These are phyloP conservation scores for Umimayanthus kanabou DNA, from an alignment of 92 coral and sea anemone species.

Conservation along the genomic window DNA sequence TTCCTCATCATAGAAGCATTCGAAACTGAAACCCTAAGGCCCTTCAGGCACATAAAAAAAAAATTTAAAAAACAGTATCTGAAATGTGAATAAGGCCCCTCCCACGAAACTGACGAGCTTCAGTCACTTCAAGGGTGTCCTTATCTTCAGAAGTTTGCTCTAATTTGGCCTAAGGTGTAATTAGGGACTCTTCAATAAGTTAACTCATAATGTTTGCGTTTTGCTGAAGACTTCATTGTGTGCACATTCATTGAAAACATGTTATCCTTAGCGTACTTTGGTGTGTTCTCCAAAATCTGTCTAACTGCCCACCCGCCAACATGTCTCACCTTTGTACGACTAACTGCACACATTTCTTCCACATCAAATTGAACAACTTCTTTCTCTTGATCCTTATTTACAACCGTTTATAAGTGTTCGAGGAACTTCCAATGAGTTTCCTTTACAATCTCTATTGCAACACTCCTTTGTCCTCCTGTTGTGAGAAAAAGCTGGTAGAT, in stretches of 20 bases:
- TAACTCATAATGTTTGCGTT: neutral
- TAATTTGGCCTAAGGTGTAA: neutral
- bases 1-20: too few relatives aligned
- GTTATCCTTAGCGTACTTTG: constrained; percentile 24
- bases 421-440: constrained; percentile 16
- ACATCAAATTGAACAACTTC: constrained; percentile 29
- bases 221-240: constrained; percentile 20
- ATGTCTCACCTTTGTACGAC: constrained; percentile 44
- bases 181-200: constrained; percentile 7
- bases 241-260: constrained; percentile 1
- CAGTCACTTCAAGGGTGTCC: constrained; percentile 28
- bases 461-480: too few relatives aligned
- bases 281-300: constrained; percentile 20
- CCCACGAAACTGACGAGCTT: neutral
- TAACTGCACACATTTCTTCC: constrained; percentile 38
- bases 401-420: constrained; percentile 5
- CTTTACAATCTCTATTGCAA: too few relatives aligned
- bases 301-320: constrained; percentile 54
- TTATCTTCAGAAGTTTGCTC: neutral
- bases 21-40: too few relatives aligned
- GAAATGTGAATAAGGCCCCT: constrained; percentile 38
- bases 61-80: too few relatives aligned
- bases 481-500: too few relatives aligned
- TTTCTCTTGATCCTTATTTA: neutral
- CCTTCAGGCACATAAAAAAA: too few relatives aligned